Percentiles rank a stretch among this genome's conserved stretches.
Evolutionary conservation across 2,888 invertebrate genomes (phyloP).

Genomic region (Agriopis leucophaearia): DNA sequence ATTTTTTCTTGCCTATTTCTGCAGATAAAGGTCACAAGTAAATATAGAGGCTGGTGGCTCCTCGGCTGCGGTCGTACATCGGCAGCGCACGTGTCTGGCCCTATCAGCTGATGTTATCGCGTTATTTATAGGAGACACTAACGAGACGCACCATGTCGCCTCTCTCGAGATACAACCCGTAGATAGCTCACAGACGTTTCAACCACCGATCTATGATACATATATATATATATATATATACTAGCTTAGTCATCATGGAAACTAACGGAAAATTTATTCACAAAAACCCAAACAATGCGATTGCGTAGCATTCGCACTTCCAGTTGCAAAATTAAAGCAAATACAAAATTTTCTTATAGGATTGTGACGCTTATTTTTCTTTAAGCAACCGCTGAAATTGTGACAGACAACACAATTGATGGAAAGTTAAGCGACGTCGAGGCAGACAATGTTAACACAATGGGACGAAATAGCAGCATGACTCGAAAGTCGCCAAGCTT

Average conservation of each 20-base stretch:
- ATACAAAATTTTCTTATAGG: slow-evolving; percentile 51
- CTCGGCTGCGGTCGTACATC: slow-evolving; percentile 26
- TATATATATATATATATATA: not conserved
- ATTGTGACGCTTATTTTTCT: slow-evolving; percentile 50
- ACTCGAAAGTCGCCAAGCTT: slow-evolving; percentile 62
- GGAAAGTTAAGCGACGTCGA: slow-evolving; percentile 67
- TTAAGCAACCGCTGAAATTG: slow-evolving; percentile 58
- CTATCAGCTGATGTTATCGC: slow-evolving; percentile 65
- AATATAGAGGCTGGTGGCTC: not conserved
- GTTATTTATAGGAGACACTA: slow-evolving; percentile 76
- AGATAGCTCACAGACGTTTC: slow-evolving; percentile 56
- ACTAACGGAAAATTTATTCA: slow-evolving; percentile 7
- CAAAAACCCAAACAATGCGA: slow-evolving; percentile 44
- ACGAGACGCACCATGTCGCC: slow-evolving; percentile 66
- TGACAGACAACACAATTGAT: slow-evolving; percentile 68
- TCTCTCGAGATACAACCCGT: slow-evolving; percentile 52
- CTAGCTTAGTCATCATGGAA: not conserved
- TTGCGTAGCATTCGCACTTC: slow-evolving; percentile 49
- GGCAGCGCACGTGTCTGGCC: slow-evolving; percentile 27
- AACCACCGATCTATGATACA: slow-evolving; percentile 22
- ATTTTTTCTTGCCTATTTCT: too few relatives aligned
- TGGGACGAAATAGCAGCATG: slow-evolving; percentile 68
- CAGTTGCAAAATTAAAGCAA: slow-evolving; percentile 40
- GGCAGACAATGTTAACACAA: slow-evolving; percentile 66
- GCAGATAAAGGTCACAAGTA: too few relatives aligned